A percentile compares a stretch with the other conserved stretches of the same genome.
phyloP scores from a whole-genome alignment of 2,888 invertebrate species.

The Stenodema calcarata region DNA sequence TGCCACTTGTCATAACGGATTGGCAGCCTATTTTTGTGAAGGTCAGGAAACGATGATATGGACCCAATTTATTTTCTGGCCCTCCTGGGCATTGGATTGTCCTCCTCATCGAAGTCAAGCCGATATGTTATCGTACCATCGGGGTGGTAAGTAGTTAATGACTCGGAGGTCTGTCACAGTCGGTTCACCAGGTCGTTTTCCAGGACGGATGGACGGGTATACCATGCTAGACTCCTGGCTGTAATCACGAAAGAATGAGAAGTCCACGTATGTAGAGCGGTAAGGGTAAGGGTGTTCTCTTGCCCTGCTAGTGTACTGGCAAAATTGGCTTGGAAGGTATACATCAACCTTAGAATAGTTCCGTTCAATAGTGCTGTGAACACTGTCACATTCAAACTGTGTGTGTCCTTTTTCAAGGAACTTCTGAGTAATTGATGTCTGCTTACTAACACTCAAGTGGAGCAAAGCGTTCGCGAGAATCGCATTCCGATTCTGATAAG shows the following conservation, averaged over 20 bases:
- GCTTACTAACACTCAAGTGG: conserved; percentile 52
- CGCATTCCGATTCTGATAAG: too few species aligned
- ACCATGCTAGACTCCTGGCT: conserved; percentile 5
- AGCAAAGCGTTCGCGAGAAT: conserved; percentile 58
- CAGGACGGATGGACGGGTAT: conserved; percentile 50
- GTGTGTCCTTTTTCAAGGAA: conserved; percentile 58
- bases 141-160: conserved; percentile 44
- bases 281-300: conserved; percentile 48
- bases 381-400: conserved; percentile 59
- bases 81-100: too few species aligned
- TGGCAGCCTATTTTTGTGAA: too few species aligned
- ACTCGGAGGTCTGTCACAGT: conserved; percentile 36
- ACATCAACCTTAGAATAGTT: too few species aligned
- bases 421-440: conserved; percentile 58
- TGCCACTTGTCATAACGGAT: too few species aligned
- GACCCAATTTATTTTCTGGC: too few species aligned
- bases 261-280: conserved; percentile 36
- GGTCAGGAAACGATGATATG: too few species aligned
- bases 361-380: too few species aligned
- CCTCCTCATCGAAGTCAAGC: too few species aligned
- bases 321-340: conserved; percentile 43
- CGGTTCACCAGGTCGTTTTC: conserved; percentile 43
- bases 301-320: conserved; percentile 40
- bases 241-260: conserved; percentile 48
- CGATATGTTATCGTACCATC: too few species aligned